Base-by-base conservation (phyloP, 2,113 vertebrate species). In the Protobothrops mucrosquamatus region DNA sequence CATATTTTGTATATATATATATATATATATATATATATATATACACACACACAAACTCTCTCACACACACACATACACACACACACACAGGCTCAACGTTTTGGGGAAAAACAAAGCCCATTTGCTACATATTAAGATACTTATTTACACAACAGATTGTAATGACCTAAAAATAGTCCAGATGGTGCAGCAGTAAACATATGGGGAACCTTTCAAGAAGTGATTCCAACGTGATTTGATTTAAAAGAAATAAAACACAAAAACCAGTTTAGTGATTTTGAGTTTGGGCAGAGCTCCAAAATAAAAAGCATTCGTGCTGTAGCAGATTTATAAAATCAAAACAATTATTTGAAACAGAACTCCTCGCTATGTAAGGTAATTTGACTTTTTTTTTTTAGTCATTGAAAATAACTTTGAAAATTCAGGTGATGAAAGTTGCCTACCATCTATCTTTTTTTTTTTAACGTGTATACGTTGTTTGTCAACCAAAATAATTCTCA, bases 41-140 rank as follows among this genome's bases (percentile, higher is more conserved):
- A 46, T 15, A 55, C 12, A 55, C 11, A 55, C 12, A 55, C 54
- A 55, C 11, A 56, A 15, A 56, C 48, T 7, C 48, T 48, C 48
- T 46, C 43, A 4, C 43, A 7, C 48, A 51, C 48, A 51, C 48
- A 51, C 48, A 39, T 0, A 6, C n/a, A 46, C 48, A 51, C 48
- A 51, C 48, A 51, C 48, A 39, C 1, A 7, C 7, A 61, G 46
- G 22, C 46, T 64, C 55, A 93, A 90, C 15, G 7, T 93, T 86
- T 85, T 43, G 26, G 55, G 8, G n/a, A 39, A 90, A 86, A 57
- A 86, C 74, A 18, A 54, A 3, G 7, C 88, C 69, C 39, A 7
- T 0, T n/a, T 54, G 3, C 0, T 52, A 48, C 43, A 4, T 0
- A 43, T 0, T 0, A 7, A 11, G 18, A 5, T 43, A 20, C 1